Evolutionary conservation across 1,140 invertebrate species (phyloP).

Genomic region (Leptonema lineaticorne): DNA sequence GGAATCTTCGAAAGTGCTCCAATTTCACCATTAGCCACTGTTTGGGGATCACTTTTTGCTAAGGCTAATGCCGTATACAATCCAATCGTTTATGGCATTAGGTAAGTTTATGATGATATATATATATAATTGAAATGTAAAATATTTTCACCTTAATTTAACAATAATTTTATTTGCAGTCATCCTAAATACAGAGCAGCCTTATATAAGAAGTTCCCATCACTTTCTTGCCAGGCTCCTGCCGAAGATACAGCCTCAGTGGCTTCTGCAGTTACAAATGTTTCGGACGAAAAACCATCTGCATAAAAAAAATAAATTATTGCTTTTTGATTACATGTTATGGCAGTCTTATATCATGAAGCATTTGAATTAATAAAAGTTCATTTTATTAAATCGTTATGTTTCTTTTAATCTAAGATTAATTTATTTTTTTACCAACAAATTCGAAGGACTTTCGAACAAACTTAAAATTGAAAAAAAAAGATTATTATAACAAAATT

Average conservation of each 20-base stretch:
- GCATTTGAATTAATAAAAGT: no score
- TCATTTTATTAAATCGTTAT: no score
- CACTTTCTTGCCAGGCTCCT: constrained; percentile 58
- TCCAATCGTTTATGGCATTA: constrained; percentile 69
- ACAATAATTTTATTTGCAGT: constrained; percentile 49
- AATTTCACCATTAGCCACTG: constrained; percentile 66
- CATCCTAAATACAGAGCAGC: constrained; percentile 77
- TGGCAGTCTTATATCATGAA: no score
- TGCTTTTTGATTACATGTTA: no score
- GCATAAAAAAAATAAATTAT: no score
- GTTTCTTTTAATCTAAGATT: no score
- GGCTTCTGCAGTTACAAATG: constrained; percentile 47
- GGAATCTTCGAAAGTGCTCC: constrained; percentile 64
- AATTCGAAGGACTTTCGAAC: no score
- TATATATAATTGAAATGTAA: not conserved
- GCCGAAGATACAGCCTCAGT: constrained; percentile 54
- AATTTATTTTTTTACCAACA: no score
- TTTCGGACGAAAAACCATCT: constrained; percentile 47
- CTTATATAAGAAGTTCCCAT: constrained; percentile 70
- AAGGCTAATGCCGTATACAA: constrained; percentile 69
- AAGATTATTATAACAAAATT: no score
- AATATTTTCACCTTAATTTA: not conserved
- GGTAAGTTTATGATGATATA: constrained; percentile 45
- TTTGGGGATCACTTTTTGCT: constrained; percentile 69
- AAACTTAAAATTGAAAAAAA: no score